These are phyloP conservation scores for Liopterus haemorrhoidalis DNA, from an alignment of 2,888 invertebrate species.

Conservation along the genomic window DNA sequence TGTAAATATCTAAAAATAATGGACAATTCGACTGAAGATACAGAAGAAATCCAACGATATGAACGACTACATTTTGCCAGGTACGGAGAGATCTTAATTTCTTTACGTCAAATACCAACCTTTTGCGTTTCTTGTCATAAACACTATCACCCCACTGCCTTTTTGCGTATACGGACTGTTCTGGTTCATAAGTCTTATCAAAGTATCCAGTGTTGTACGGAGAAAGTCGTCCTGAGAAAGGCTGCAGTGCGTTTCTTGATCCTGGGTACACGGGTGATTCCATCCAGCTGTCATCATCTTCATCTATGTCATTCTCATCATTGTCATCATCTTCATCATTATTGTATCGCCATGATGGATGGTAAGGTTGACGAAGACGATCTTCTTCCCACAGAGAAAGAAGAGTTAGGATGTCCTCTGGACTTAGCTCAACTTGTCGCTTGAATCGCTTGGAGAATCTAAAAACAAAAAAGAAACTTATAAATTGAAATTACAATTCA, in stretches of 20 bases:
- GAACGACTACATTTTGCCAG: no score
- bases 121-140: constrained; percentile 44
- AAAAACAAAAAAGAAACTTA: no score
- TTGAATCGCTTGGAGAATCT: constrained; percentile 48
- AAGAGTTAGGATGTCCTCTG: constrained; percentile 56
- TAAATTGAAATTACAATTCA: no score
- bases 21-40: no score
- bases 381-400: constrained; percentile 58
- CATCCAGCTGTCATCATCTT: constrained; percentile 54
- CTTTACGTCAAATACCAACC: no score
- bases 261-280: constrained; percentile 53
- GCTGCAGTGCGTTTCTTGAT: constrained; percentile 28
- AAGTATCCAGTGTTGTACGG: constrained; percentile 46
- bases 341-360: constrained; percentile 50
- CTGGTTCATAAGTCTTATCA: constrained; percentile 47
- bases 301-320: constrained; percentile 50
- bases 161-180: constrained; percentile 49
- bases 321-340: constrained; percentile 47
- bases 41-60: no score
- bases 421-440: constrained; percentile 55
- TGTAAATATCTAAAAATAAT: no score
- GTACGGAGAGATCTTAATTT: constrained; percentile 26
- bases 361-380: constrained; percentile 42
- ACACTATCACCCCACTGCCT: constrained; percentile 44
- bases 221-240: constrained; percentile 46